Base-by-base conservation (phyloP, 2,888 invertebrate genomes). In the Drosophila phalerata region DNA sequence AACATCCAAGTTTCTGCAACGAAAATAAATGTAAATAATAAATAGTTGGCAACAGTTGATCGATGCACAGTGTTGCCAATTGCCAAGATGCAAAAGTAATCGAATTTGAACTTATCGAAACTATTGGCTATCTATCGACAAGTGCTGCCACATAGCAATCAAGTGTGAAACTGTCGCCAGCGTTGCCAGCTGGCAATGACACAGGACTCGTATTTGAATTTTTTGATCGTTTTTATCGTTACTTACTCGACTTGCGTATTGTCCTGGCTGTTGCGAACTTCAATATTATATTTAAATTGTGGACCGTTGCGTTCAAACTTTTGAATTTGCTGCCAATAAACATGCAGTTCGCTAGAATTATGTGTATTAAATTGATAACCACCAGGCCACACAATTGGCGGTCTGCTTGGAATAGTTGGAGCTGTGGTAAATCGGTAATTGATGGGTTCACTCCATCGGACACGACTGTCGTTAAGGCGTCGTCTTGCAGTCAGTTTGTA, bases 321-420 rank as follows among this genome's bases (percentile, higher is more conserved):
- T 5, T 94, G 94, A 40, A 97, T 93, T 77, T 95, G 94, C 88
- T 96, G 95, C 97, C 97, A 97, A 91, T 97, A 97, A n/a, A 97
- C 93, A 90, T 94, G 94, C 48, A 97, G 45, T 13, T 48, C 93
- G 53, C 94, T 94, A 64, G 95, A 2, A 5, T 30, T 93, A 53
- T 93, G 93, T 17, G 92, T 90, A 81, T 95, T 93, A 76, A 95
- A 93, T 90, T 95, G 94, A 91, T 96, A 95, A 28, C 97, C 97
- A 19, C 94, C 30, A 93, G 74, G 94, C 94, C 11, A 55, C 5
- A 95, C 94, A 49, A 93, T 93, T 1, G 97, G 97, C 25, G 97
- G 94, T 30, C 93, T 92, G 10, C 93, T 94, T 1, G 97, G 97
- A 67, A 1, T 6, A 0, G 22, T 64, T 0, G 88, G 55, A 0